These are phyloP conservation scores for Eudorcas thomsonii DNA, from an alignment of 2,113 vertebrate genomes.

Conservation along the genomic window DNA sequence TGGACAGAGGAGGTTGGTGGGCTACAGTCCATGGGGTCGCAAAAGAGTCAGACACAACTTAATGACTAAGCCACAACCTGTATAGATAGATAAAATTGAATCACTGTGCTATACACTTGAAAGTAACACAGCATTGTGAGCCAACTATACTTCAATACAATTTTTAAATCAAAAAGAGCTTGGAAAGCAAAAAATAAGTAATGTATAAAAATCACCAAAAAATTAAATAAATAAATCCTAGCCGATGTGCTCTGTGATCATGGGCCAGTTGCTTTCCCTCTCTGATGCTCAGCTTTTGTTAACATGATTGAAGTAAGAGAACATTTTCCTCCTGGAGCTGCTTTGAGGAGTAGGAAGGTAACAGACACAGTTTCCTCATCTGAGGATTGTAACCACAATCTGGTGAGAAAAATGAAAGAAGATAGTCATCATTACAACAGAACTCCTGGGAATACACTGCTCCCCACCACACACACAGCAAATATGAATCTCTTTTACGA, in stretches of 20 bases:
- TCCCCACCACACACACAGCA: not conserved
- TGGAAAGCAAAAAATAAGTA: not conserved
- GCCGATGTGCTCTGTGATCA: not conserved
- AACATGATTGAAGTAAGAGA: not conserved
- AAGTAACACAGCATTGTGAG: not conserved
- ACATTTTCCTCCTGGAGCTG: not conserved
- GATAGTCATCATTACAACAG: fast-evolving
- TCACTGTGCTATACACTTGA: not conserved
- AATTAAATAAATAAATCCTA: not conserved
- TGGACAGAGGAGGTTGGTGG: not conserved
- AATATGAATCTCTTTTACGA: not conserved
- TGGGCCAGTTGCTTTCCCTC: not conserved
- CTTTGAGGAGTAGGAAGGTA: not conserved
- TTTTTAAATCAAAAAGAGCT: not conserved
- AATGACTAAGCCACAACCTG: not conserved
- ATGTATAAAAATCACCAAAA: not conserved
- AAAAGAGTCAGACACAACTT: not conserved
- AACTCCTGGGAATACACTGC: not conserved
- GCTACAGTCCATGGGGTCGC: not conserved
- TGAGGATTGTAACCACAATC: not conserved
- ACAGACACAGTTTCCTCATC: not conserved
- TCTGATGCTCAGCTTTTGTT: not conserved
- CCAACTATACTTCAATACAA: not conserved
- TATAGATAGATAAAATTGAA: not conserved
- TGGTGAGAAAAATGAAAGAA: not conserved